phyloP scores from a whole-genome alignment of 2,113 vertebrate species.

The Vulpes vulpes region DNA sequence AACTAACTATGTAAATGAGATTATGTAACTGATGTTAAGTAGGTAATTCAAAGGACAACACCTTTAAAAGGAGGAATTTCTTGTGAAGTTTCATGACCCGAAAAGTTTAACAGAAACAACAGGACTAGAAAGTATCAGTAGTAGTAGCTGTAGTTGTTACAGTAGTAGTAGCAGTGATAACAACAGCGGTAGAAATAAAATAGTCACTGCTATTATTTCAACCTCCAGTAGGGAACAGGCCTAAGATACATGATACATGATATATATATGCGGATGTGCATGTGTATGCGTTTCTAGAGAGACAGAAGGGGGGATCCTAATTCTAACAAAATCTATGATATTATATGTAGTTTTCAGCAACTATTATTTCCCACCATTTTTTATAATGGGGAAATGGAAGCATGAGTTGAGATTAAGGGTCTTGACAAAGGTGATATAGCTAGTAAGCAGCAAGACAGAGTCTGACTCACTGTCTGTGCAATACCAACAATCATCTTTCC shows the following conservation, averaged over 20 bases:
- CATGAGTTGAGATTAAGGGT: neutral
- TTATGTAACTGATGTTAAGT: neutral
- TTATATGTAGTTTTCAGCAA: neutral
- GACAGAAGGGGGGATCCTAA: neutral
- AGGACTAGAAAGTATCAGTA: neutral
- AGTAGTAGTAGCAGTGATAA: neutral
- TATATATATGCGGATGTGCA: neutral
- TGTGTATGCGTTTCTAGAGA: neutral
- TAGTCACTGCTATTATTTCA: neutral
- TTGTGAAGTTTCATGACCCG: neutral
- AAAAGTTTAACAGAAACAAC: neutral
- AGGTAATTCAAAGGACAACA: neutral
- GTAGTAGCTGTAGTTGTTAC: neutral
- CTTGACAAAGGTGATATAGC: neutral
- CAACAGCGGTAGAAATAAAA: neutral
- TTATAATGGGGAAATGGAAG: neutral
- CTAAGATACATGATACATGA: neutral
- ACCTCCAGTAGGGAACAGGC: neutral
- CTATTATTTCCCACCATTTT: neutral
- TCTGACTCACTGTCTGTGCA: neutral
- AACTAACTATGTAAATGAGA: neutral
- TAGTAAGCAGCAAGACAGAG: neutral
- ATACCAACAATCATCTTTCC: neutral
- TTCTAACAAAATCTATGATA: neutral
- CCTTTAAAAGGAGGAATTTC: neutral